Conservation (phyloP, 2,113 vertebrate species). For the Entomyzon cyanotis region DNA sequence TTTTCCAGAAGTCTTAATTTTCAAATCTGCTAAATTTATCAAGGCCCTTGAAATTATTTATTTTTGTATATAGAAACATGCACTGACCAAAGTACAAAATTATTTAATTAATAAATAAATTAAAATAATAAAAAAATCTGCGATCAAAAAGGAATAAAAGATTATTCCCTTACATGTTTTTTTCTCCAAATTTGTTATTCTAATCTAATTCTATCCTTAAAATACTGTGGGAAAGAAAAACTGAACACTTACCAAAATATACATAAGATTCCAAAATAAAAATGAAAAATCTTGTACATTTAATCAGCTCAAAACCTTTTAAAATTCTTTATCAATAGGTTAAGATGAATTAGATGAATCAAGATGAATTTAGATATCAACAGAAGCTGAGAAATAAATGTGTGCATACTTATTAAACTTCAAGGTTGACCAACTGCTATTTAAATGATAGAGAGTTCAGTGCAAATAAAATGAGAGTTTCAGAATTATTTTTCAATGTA, state of each 20-base stretch:
- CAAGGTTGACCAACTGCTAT: background rate
- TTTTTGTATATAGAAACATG: background rate
- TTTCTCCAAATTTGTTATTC: background rate
- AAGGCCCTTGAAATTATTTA: background rate
- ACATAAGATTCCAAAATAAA: background rate
- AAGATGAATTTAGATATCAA: rapidly evolving
- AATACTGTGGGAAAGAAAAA: background rate
- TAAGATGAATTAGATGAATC: background rate
- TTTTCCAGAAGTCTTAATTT: background rate
- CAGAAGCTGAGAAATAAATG: background rate
- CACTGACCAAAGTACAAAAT: background rate
- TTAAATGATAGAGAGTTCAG: background rate
- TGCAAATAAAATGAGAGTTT: background rate
- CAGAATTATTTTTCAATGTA: background rate
- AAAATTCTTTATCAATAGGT: background rate
- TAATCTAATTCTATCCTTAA: background rate
- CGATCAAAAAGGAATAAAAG: background rate
- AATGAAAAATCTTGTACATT: background rate
- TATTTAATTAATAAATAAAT: background rate
- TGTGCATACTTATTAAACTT: background rate
- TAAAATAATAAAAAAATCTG: background rate
- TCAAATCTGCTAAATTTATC: background rate
- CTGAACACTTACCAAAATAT: background rate
- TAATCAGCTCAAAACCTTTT: background rate
- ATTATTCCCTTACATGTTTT: background rate